Evolutionary conservation across 92 coral and sea anemone genomes (phyloP).

Genomic region (Epizoanthus illoricatus): DNA sequence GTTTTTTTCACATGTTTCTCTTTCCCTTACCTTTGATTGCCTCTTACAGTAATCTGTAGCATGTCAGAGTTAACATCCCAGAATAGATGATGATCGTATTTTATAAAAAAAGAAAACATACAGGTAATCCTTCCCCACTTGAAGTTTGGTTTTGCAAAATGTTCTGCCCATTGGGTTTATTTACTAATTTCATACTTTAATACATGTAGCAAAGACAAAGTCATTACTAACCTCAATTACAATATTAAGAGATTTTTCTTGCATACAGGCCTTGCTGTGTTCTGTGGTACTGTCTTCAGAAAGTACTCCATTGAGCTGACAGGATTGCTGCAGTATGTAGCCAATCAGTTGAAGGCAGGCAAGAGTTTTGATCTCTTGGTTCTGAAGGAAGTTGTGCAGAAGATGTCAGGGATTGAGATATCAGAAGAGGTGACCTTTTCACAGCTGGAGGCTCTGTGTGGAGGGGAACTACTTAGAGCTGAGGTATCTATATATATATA

Average conservation of each 20-base stretch:
- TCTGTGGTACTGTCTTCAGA: conserved; percentile 95
- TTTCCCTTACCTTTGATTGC: no score
- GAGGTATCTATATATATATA: conserved; percentile 60
- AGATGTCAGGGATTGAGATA: conserved; percentile 97
- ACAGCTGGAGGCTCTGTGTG: conserved; percentile 91
- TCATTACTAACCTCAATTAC: neutral
- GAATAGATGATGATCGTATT: no score
- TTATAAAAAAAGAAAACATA: no score
- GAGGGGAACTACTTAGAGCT: conserved; percentile 93
- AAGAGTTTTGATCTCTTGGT: conserved; percentile 96
- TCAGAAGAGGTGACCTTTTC: conserved; percentile 97
- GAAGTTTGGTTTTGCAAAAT: no score
- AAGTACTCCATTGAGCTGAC: conserved; percentile 94
- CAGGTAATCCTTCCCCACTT: no score
- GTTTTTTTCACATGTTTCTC: no score
- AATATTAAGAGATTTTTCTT: neutral
- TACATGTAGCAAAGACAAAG: neutral
- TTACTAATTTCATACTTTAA: no score
- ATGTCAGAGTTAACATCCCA: no score
- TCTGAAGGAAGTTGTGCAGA: conserved; percentile 94
- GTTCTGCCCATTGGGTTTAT: no score
- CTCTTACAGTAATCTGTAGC: no score
- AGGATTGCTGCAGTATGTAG: conserved; percentile 93
- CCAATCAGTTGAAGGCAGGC: conserved; percentile 94
- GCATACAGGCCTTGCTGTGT: conserved; percentile 83